Percentiles rank a stretch among this genome's conserved stretches.
Conservation (phyloP, 2,797 vertebrate genomes). For the Phataginus tricuspis region DNA sequence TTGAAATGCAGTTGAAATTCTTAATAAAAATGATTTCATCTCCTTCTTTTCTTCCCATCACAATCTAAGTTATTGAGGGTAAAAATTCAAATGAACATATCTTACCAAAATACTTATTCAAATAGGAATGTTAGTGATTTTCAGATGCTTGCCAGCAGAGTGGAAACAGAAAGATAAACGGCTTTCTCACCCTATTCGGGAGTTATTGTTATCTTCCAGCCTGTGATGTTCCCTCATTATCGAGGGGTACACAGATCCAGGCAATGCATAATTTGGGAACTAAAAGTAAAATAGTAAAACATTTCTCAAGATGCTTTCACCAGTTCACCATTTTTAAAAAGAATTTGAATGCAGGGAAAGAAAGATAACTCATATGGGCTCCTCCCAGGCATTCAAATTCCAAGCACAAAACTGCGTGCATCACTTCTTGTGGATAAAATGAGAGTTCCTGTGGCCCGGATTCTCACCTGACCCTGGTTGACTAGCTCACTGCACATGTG, state of each 20-base stretch:
- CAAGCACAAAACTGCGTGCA: neutral
- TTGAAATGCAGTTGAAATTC: slow-evolving; percentile 78
- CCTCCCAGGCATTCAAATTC: slow-evolving; percentile 78
- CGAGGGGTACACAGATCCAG: slow-evolving; percentile 80
- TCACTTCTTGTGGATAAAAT: neutral
- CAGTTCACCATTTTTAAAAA: slow-evolving; percentile 70
- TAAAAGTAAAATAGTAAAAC: slow-evolving; percentile 84
- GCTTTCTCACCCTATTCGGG: slow-evolving; percentile 83
- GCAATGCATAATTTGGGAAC: slow-evolving; percentile 83
- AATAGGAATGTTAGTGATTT: slow-evolving; percentile 84
- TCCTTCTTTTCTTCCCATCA: slow-evolving; percentile 73
- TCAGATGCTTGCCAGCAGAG: slow-evolving; percentile 82
- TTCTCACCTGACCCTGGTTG: too few relatives aligned
- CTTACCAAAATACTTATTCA: slow-evolving; percentile 86
- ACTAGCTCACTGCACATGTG: too few relatives aligned
- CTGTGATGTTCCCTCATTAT: slow-evolving; percentile 85
- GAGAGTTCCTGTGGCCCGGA: too few relatives aligned
- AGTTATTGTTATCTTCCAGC: slow-evolving; percentile 83
- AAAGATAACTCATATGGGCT: slow-evolving; percentile 62
- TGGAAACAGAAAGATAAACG: slow-evolving; percentile 85
- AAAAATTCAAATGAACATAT: slow-evolving; percentile 85
- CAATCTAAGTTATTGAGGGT: slow-evolving; percentile 75
- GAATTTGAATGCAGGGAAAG: slow-evolving; percentile 79
- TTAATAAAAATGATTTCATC: slow-evolving; percentile 81
- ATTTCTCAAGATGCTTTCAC: slow-evolving; percentile 83